Percentiles rank a stretch among this genome's conserved stretches.
phyloP scores from a whole-genome alignment of 2,113 vertebrate genomes.

The Fregetta grallaria region DNA sequence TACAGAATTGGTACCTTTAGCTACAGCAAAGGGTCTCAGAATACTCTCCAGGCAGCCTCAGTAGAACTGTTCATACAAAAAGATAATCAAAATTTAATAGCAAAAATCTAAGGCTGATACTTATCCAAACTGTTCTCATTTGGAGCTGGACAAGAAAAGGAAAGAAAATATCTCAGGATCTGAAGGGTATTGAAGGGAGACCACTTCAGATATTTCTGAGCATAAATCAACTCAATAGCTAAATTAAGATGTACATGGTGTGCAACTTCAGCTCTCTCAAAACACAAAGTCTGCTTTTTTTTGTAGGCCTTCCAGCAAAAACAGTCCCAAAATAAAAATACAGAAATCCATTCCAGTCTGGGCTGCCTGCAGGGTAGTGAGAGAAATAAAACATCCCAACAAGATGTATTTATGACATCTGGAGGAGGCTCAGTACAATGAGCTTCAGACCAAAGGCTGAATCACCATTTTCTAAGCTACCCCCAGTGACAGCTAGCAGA shows the following conservation, averaged over 20 bases:
- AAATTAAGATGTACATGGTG: neutral
- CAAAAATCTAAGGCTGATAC: neutral
- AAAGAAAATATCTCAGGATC: neutral
- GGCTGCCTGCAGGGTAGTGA: conserved; percentile 14
- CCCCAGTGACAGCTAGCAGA: neutral
- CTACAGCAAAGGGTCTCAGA: neutral
- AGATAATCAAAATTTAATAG: neutral
- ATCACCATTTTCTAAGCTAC: neutral
- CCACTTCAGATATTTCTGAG: neutral
- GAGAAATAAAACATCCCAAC: conserved; percentile 32
- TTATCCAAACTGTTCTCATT: neutral
- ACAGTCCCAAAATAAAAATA: conserved; percentile 35
- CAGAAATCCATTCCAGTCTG: conserved; percentile 11
- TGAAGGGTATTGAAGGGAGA: neutral
- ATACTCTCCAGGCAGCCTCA: neutral
- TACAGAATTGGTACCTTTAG: neutral
- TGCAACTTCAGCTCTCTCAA: neutral
- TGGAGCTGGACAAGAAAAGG: neutral
- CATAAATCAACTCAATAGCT: neutral
- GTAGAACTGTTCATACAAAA: neutral
- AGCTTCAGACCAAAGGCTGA: conserved; percentile 22
- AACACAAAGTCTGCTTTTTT: neutral
- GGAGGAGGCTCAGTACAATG: neutral
- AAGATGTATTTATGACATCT: conserved; percentile 48
- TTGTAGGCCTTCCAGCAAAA: conserved; percentile 40